Percentiles rank a stretch among this genome's conserved stretches.
Conservation (phyloP, 2,888 invertebrate genomes). For the Dicyrtomina minuta region DNA sequence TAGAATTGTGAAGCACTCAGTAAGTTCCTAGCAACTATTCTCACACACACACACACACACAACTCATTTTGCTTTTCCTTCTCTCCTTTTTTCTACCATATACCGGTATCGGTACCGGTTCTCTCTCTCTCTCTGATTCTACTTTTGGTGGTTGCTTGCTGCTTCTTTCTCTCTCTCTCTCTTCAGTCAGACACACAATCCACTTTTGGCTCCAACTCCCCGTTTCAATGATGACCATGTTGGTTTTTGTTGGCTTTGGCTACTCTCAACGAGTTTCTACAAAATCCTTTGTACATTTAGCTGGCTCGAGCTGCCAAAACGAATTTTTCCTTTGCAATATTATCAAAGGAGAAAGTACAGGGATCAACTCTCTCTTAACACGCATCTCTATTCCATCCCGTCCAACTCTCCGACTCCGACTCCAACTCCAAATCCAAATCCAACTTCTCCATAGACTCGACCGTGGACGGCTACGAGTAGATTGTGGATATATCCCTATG, state of each 20-base stretch:
- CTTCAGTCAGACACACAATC: slow-evolving; percentile 5
- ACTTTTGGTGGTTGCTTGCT: not conserved
- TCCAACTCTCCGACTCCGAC: not conserved
- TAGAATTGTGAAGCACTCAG: not conserved
- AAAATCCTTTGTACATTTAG: slow-evolving; percentile 31
- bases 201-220: slow-evolving; percentile 7
- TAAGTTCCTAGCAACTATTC: too few species aligned
- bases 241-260: slow-evolving; percentile 25
- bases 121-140: slow-evolving; percentile 13
- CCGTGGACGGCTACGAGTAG: too few species aligned
- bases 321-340: slow-evolving; percentile 30
- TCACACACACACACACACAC: not conserved
- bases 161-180: too few species aligned
- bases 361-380: slow-evolving; percentile 27
- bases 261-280: slow-evolving; percentile 26
- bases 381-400: slow-evolving; percentile 2
- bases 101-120: not conserved
- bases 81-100: slow-evolving; percentile 1
- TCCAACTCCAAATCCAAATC: too few species aligned
- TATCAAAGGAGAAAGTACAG: slow-evolving; percentile 28
- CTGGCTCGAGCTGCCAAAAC: slow-evolving; percentile 29
- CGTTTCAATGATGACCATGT: slow-evolving; percentile 29
- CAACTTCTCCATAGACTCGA: not conserved
- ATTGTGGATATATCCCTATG: too few species aligned
- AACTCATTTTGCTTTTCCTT: not conserved